Conservation (phyloP, 2,797 vertebrate genomes). For the Enteromius paludinosus region DNA sequence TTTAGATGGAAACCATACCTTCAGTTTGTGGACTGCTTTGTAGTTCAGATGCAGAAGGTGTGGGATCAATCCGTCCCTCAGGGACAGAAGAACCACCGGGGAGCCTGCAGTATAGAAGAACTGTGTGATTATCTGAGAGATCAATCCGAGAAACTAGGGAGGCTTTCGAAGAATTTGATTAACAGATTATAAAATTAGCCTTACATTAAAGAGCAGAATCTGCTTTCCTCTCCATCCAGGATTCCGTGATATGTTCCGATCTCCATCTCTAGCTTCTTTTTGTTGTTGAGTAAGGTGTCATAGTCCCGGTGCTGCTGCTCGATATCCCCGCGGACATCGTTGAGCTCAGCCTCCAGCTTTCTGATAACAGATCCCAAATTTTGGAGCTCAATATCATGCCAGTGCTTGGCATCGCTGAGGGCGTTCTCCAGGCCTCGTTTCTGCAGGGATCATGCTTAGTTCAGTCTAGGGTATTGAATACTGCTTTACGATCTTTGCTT, state of each 20-base stretch:
- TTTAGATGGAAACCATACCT: slow-evolving; percentile 28
- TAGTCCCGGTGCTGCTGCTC: slow-evolving; percentile 87
- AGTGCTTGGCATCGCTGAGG: slow-evolving; percentile 86
- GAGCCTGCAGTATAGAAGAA: slow-evolving; percentile 48
- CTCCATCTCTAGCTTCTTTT: slow-evolving; percentile 87
- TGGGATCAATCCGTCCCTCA: slow-evolving; percentile 23
- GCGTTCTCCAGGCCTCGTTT: slow-evolving; percentile 92
- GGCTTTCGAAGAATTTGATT: not conserved
- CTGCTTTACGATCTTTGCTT: not conserved
- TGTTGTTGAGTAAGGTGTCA: slow-evolving; percentile 82
- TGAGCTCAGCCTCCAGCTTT: slow-evolving; percentile 89
- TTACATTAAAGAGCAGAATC: slow-evolving; percentile 71
- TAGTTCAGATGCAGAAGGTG: not conserved
- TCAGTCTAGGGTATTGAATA: not conserved
- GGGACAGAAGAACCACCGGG: slow-evolving; percentile 37
- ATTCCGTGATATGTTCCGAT: slow-evolving; percentile 87
- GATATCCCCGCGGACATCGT: slow-evolving; percentile 82
- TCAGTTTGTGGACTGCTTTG: not conserved
- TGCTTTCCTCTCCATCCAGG: slow-evolving; percentile 87
- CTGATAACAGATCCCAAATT: slow-evolving; percentile 88
- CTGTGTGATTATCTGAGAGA: slow-evolving; percentile 13
- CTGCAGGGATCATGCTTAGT: slow-evolving; percentile 68
- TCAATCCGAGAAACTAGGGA: not conserved
- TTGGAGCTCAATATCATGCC: slow-evolving; percentile 92
- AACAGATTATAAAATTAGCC: slow-evolving; percentile 15